Base-by-base conservation (phyloP, 1,140 invertebrate genomes). In the Bombus sylvicola region DNA sequence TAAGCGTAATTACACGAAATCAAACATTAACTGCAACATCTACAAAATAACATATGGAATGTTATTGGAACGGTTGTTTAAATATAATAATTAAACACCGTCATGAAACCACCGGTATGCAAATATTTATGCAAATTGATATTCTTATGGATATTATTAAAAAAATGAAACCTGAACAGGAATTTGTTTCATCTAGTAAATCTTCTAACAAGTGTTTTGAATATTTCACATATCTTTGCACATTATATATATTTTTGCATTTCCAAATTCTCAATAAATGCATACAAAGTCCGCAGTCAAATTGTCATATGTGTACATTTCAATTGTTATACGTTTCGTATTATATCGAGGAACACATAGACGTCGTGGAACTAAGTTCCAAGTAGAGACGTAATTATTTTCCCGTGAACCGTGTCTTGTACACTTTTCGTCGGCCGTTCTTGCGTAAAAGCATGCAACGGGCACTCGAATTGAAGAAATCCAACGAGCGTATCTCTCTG, bases 401-500 rank as follows among this genome's bases (percentile, higher is more conserved):
- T 34, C 28, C 39, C 3, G 22, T 22, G 66, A 78, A n/a, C 39
- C 59, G 53, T 69, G 37, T 57, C 64, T 31, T 41, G 77, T 34
- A 28, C n/a, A 31, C 18, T 57, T 76, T 71, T 81, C 47, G 64
- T 80, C 10, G 76, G 9, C 10, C 8, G 28, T 75, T 83, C 66
- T 86, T 75, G 47, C 78, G 78, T 81, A 83, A 79, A 86, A 83
- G 22, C n/a, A 74, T 82, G 81, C 68, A 66, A 43, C 39, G 18
- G 62, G 37, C 43, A 59, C 83, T 28, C 59, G 69, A 66, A 53
- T 39, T 15, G 41, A 72, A 66, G 66, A 89, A 85, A 89, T 76
- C 57, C 57, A 78, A 64, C 75, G 34, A 53, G 47, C 68, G 74
- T 53, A 47, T 86, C 47, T 62, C 39, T 76, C 72, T 59, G 37